Percentiles rank a stretch among this genome's conserved stretches.
Conservation (phyloP, 2,797 vertebrate species). For the Mico argentatus region DNA sequence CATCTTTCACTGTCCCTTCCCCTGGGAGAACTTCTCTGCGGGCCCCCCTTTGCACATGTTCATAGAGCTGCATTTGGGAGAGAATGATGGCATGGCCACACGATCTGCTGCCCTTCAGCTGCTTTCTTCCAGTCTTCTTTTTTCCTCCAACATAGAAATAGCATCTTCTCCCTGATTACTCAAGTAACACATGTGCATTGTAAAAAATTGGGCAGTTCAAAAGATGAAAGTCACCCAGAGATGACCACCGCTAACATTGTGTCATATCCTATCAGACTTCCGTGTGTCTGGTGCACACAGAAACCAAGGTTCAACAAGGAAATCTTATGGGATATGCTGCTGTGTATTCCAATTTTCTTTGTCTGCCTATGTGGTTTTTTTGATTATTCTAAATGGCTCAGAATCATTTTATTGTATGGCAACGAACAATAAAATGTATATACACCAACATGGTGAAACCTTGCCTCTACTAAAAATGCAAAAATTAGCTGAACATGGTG, state of each 20-base stretch:
- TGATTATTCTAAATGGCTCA: neutral
- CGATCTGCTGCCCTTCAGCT: neutral
- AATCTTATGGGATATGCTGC: too few species aligned
- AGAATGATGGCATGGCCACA: neutral
- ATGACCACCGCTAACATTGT: neutral
- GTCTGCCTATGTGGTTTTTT: neutral
- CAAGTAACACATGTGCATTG: neutral
- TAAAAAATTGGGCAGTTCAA: neutral
- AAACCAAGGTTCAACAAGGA: neutral
- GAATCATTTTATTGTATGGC: neutral
- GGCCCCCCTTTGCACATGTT: neutral
- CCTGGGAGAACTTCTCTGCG: neutral
- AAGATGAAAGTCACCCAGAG: neutral
- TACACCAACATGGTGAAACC: neutral
- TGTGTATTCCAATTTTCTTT: neutral
- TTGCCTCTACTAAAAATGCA: neutral
- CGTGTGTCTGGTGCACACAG: fast-evolving
- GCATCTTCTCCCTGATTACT: neutral
- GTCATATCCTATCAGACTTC: neutral
- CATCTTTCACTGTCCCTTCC: neutral
- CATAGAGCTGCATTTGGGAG: fast-evolving
- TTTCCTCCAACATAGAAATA: neutral
- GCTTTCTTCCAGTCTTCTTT: neutral
- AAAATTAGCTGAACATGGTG: neutral
- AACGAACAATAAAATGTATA: neutral